Percentiles rank a stretch among this genome's conserved stretches.
phyloP scores from a whole-genome alignment of 2,797 vertebrate species.

The Cyprinella venusta region DNA sequence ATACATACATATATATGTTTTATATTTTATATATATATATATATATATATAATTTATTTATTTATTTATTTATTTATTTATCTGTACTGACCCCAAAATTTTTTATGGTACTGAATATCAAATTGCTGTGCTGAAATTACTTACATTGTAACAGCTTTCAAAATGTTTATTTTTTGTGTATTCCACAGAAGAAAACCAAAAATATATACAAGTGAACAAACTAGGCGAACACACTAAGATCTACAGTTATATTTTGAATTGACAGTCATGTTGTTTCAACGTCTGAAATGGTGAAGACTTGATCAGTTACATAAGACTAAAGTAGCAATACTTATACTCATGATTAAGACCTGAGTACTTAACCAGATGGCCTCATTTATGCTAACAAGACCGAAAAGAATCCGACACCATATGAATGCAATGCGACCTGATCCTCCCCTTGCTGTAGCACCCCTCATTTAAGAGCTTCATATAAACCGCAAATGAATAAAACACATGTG shows the following conservation, averaged over 20 bases:
- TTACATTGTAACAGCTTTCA: no score
- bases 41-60: no score
- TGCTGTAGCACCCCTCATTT: conserved; percentile 31
- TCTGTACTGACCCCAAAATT: no score
- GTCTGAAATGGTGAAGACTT: conserved; percentile 13
- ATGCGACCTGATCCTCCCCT: conserved; percentile 43
- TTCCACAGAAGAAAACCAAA: not conserved
- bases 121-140: no score
- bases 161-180: no score
- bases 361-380: conserved; percentile 49
- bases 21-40: no score
- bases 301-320: conserved; percentile 15
- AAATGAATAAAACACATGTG: conserved; percentile 37
- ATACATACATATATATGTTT: no score
- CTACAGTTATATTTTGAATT: not conserved
- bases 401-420: conserved; percentile 45
- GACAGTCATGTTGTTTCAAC: conserved; percentile 16
- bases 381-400: conserved; percentile 57
- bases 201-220: no score
- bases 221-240: not conserved
- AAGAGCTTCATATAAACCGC: conserved; percentile 32
- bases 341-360: conserved; percentile 22
- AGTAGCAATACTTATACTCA: not conserved
- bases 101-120: no score
- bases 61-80: no score